These are phyloP conservation scores for Scaptomyza polygonia DNA, from an alignment of 2,888 invertebrate genomes.

Conservation along the genomic window DNA sequence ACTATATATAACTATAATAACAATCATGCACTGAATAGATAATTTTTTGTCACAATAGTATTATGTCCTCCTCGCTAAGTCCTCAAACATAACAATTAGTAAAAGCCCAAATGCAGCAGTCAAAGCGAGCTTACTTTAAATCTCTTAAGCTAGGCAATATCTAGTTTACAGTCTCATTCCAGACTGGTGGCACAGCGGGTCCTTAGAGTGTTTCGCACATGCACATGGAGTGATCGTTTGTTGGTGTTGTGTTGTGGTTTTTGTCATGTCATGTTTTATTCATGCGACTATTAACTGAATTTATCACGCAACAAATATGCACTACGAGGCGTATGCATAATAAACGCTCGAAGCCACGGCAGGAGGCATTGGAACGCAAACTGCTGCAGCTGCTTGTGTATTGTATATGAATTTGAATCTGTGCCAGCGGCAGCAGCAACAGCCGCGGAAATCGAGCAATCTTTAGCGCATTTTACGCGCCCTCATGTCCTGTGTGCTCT, in stretches of 20 bases:
- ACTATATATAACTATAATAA: too few relatives aligned
- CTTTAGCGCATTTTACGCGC: constrained; percentile 56
- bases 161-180: neutral
- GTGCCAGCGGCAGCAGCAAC: constrained; percentile 23
- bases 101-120: neutral
- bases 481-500: constrained; percentile 26
- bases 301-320: constrained; percentile 81
- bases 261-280: constrained; percentile 68
- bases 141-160: neutral
- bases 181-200: neutral
- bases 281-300: constrained; percentile 75
- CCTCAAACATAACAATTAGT: constrained; percentile 3
- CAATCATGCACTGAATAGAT: too few relatives aligned
- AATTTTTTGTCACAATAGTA: too few relatives aligned
- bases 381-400: constrained; percentile 18
- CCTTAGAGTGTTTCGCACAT: constrained; percentile 50
- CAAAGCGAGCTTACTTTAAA: neutral
- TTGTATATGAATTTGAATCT: constrained; percentile 60
- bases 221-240: constrained; percentile 12
- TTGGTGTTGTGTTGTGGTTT: constrained; percentile 12
- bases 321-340: constrained; percentile 78
- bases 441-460: constrained; percentile 24
- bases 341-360: constrained; percentile 52
- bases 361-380: constrained; percentile 53
- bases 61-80: too few relatives aligned